Conservation (phyloP, 2,888 invertebrate genomes). For the Cosmia trapezina region DNA sequence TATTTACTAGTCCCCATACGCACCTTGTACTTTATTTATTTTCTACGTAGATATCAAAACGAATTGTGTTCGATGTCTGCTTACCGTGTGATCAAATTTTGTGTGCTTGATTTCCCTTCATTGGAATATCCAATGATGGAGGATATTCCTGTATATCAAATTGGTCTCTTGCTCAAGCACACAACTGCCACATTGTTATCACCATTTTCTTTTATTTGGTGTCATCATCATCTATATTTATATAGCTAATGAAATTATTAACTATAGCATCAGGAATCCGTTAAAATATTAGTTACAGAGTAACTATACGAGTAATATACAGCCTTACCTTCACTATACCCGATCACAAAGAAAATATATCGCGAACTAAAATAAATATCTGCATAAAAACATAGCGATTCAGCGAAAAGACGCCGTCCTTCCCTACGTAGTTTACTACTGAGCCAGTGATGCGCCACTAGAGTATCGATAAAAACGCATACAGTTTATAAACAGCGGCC, state of each 20-base stretch:
- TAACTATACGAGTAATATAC: not conserved
- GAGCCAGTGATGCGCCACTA: constrained; percentile 44
- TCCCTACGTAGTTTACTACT: constrained; percentile 17
- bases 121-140: not conserved
- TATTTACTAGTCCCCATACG: not conserved
- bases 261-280: not conserved
- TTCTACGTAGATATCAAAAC: not conserved
- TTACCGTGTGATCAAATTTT: not conserved
- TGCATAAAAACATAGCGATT: constrained; percentile 1
- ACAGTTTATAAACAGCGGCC: constrained; percentile 66
- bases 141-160: not conserved
- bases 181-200: not conserved
- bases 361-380: not conserved
- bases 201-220: not conserved
- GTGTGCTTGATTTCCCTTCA: not conserved
- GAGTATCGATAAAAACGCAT: constrained; percentile 63
- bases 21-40: not conserved
- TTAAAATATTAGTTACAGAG: not conserved
- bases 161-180: not conserved
- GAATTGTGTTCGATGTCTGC: not conserved
- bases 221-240: not conserved
- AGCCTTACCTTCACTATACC: too few species aligned
- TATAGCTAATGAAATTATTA: not conserved
- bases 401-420: not conserved
- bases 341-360: not conserved